Conservation (phyloP, 2,797 vertebrate genomes). For the Pygocentrus nattereri region DNA sequence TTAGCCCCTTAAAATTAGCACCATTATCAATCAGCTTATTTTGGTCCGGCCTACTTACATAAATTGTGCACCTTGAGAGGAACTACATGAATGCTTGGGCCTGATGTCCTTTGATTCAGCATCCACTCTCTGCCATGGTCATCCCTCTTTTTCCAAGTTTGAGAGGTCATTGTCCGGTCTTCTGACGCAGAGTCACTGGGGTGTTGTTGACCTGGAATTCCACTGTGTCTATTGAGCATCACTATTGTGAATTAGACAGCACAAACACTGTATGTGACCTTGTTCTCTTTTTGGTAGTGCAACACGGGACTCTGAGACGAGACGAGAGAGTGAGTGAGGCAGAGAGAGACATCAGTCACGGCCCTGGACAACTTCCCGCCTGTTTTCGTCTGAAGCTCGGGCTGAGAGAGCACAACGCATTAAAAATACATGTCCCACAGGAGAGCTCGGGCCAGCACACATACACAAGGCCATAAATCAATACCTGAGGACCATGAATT, state of each 20-base stretch:
- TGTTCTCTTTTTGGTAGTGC: conserved; percentile 67
- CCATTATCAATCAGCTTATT: background rate
- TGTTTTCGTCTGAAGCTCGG: conserved; percentile 50
- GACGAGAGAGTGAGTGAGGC: conserved; percentile 29
- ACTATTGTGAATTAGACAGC: background rate
- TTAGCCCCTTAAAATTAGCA: background rate
- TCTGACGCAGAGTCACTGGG: conserved; percentile 4
- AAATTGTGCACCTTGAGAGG: background rate
- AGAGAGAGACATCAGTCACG: conserved; percentile 31
- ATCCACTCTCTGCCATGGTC: conserved; percentile 1
- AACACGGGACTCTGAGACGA: conserved; percentile 8
- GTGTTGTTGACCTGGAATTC: conserved; percentile 20
- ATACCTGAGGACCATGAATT: conserved; percentile 62
- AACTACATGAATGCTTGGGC: conserved; percentile 8
- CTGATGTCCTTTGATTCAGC: conserved; percentile 35
- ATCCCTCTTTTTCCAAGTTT: conserved; percentile 14
- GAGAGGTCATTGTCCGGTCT: background rate
- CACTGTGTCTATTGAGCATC: conserved; percentile 6
- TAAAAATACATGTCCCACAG: conserved; percentile 68
- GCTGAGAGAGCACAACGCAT: conserved; percentile 56
- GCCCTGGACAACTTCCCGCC: conserved; percentile 44
- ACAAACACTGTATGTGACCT: conserved; percentile 62
- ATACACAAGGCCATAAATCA: conserved; percentile 65
- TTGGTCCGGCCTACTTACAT: background rate
- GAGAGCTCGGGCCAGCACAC: conserved; percentile 47